Evolutionary conservation across 2,888 invertebrate species (phyloP).

Genomic region (Pristionchus mayeri): DNA sequence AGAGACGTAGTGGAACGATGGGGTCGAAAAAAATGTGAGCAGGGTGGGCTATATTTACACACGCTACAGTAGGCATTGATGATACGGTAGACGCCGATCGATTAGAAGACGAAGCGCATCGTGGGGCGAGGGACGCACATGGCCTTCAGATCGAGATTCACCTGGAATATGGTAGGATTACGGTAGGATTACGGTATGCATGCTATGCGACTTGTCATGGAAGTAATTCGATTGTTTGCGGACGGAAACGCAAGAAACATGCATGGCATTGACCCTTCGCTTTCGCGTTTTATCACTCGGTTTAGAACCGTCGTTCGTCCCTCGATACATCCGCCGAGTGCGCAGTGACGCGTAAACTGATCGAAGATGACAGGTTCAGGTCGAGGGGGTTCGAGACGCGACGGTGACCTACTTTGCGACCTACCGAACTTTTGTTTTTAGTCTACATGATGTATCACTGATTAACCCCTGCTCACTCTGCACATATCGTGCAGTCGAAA

Average conservation of each 20-base stretch:
- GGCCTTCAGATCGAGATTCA: conserved; percentile 43
- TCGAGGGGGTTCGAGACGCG: neutral
- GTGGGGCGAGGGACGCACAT: conserved; percentile 36
- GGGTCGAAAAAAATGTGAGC: neutral
- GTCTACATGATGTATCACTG: too few species aligned
- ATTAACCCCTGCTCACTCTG: neutral
- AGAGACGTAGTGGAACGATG: neutral
- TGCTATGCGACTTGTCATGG: neutral
- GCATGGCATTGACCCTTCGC: neutral
- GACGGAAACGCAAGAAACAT: neutral
- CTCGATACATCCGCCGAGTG: neutral
- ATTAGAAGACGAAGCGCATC: conserved; percentile 45
- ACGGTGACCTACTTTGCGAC: neutral
- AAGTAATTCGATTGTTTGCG: conserved; percentile 20
- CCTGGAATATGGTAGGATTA: conserved; percentile 28
- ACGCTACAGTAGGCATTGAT: neutral
- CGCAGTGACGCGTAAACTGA: neutral
- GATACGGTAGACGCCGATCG: neutral
- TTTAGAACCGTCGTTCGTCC: neutral
- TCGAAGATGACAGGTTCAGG: neutral
- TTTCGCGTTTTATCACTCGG: neutral
- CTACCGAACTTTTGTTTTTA: too few species aligned
- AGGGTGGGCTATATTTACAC: conserved; percentile 3
- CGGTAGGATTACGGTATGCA: neutral
- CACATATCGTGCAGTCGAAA: too few species aligned